Evolutionary conservation across 2,113 vertebrate species (phyloP), one percentile per base, ranked within the genome.

Genomic region (Pelecanus crispus): DNA sequence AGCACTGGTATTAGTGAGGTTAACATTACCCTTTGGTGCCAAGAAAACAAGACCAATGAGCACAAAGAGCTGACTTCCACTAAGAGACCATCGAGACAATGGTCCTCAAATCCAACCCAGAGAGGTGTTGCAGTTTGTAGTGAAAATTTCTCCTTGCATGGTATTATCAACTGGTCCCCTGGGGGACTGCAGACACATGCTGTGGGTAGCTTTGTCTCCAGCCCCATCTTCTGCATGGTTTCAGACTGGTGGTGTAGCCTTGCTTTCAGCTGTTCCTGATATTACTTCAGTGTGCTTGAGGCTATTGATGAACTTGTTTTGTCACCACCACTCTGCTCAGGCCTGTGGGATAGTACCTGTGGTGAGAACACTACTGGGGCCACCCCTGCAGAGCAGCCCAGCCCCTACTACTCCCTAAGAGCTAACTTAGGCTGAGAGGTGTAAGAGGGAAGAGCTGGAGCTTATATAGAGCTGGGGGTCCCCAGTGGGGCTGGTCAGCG

Each of bases 121-220:
- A 24, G 40, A 65, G 79, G 44, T 18, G 79, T 11, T 44, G 65
- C 88, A 47, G 83, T 49, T 63, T 88, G 89, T 49, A 94, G 90
- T 87, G 94, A 97, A 87, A 80, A 82, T 25, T 74, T 73, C 96
- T 95, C 96, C 92, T 97, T 97, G 95, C 88, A 93, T 94, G 87
- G 82, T 34, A 89, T 73, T 70, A 47, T 21, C 20, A 47, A 9
- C 47, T 47, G 47, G 10, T 22, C 20, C 20, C 47, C 53, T 17
- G 17, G 2, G 29, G 40, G 17, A 6, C 26, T 24, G 9, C 6
- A 47, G 59, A 8, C 22, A 10, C 0, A 1, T 5, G 5, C 24
- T 28, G 9, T 4, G 3, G 2, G 10, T 12, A 6, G 11, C 31
- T 59, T 67, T 29, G 6, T 3, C 20, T 17, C 16, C 77, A 66